phyloP scores from a whole-genome alignment of 92 coral and sea anemone species.

The Bergia puertoricense region DNA sequence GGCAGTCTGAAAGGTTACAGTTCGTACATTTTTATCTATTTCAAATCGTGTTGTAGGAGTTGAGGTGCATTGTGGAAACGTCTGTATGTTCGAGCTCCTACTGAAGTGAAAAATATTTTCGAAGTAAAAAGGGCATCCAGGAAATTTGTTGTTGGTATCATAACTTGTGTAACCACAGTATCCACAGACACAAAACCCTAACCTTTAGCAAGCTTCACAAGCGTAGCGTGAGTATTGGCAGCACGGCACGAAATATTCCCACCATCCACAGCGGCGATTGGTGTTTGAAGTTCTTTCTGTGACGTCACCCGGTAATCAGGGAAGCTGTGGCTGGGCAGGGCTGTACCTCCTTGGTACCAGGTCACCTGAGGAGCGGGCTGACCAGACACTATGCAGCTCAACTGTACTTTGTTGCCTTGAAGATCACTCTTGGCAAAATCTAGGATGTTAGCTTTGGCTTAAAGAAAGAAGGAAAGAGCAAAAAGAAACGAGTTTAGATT shows the following conservation, averaged over 20 bases:
- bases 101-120: no score
- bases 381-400: slow-evolving; percentile 75
- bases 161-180: neutral
- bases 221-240: slow-evolving; percentile 71
- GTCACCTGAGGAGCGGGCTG: slow-evolving; percentile 64
- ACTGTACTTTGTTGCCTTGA: slow-evolving; percentile 27
- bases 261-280: slow-evolving; percentile 53
- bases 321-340: slow-evolving; percentile 66
- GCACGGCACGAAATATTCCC: slow-evolving; percentile 77
- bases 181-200: slow-evolving; percentile 12
- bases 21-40: no score
- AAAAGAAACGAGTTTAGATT: neutral
- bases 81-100: no score
- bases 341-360: slow-evolving; percentile 70
- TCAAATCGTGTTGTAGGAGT: no score
- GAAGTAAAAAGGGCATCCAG: no score
- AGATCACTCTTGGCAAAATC: slow-evolving; percentile 50
- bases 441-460: slow-evolving; percentile 62
- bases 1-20: no score
- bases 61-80: no score
- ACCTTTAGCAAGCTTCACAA: slow-evolving; percentile 70
- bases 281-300: slow-evolving; percentile 54
- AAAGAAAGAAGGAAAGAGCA: slow-evolving; percentile 14
- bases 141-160: neutral
- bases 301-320: slow-evolving; percentile 60